A percentile compares a stretch with the other conserved stretches of the same genome.
Evolutionary conservation across 2,888 invertebrate species (phyloP).

Genomic region (Harmothoe impar): DNA sequence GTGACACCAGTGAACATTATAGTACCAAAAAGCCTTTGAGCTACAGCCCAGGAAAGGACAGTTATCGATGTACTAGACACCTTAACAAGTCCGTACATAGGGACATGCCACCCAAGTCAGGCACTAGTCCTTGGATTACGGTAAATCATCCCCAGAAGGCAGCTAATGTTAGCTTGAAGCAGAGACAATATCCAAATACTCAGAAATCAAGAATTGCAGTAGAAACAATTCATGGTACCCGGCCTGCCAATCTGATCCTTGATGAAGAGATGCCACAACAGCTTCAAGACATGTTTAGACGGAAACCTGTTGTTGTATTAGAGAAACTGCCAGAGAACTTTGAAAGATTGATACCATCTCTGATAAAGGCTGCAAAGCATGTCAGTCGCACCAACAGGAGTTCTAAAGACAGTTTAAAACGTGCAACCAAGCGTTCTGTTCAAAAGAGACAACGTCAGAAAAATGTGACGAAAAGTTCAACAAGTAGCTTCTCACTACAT

Average conservation of each 20-base stretch:
- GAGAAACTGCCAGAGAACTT: slow-evolving; percentile 22
- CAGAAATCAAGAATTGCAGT: neutral
- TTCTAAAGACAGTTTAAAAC: neutral
- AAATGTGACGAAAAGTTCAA: too few species aligned
- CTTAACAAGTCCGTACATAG: too few species aligned
- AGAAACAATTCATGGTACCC: neutral
- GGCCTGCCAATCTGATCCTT: neutral
- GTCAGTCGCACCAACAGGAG: too few species aligned
- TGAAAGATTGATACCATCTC: neutral
- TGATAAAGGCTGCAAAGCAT: neutral
- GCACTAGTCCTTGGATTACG: too few species aligned
- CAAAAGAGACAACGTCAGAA: too few species aligned
- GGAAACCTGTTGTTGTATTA: neutral
- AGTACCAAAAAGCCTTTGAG: neutral
- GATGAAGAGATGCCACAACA: neutral
- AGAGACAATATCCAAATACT: too few species aligned
- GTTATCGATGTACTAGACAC: too few species aligned
- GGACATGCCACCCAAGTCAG: too few species aligned
- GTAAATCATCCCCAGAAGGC: too few species aligned
- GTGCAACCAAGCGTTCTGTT: neutral
- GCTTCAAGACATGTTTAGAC: slow-evolving; percentile 28
- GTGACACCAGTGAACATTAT: neutral
- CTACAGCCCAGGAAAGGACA: too few species aligned
- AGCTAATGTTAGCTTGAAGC: too few species aligned
- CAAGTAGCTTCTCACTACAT: too few species aligned